phyloP scores from a whole-genome alignment of 2,888 invertebrate genomes.

The Dysmachus trigonus region DNA sequence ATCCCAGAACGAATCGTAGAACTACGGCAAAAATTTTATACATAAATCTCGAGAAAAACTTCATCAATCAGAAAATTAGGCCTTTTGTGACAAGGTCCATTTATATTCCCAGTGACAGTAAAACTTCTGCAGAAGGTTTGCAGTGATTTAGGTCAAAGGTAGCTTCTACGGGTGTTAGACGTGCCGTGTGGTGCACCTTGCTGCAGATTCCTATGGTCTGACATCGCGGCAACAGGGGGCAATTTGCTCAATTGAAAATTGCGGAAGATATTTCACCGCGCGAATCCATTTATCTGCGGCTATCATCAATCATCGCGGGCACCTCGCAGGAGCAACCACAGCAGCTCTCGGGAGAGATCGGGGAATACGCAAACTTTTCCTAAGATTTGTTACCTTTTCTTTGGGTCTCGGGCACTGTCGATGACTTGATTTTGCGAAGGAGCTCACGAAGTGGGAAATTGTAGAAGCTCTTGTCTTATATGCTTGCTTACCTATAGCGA shows the following conservation, averaged over 20 bases:
- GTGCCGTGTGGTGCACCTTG: neutral
- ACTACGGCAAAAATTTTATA: neutral
- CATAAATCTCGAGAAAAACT: neutral
- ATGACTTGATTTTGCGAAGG: neutral
- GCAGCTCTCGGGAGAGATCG: neutral
- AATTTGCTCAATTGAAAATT: constrained; percentile 24
- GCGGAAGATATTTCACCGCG: constrained; percentile 19
- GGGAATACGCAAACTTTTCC: neutral
- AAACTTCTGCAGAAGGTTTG: neutral
- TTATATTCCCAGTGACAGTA: neutral
- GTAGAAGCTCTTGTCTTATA: neutral
- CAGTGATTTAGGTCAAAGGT: neutral
- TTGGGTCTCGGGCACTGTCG: neutral
- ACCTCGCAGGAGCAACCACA: neutral
- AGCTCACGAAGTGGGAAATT: neutral
- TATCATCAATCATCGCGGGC: neutral
- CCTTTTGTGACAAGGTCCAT: neutral
- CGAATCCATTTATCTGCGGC: neutral
- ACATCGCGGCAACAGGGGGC: neutral
- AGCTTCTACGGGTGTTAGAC: neutral
- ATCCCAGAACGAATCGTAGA: neutral
- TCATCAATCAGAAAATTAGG: neutral
- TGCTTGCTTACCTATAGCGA: too few species aligned
- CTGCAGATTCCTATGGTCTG: neutral
- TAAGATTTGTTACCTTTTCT: neutral